These are phyloP conservation scores for Apeira syringaria DNA, from an alignment of 2,888 invertebrate genomes.

Conservation along the genomic window DNA sequence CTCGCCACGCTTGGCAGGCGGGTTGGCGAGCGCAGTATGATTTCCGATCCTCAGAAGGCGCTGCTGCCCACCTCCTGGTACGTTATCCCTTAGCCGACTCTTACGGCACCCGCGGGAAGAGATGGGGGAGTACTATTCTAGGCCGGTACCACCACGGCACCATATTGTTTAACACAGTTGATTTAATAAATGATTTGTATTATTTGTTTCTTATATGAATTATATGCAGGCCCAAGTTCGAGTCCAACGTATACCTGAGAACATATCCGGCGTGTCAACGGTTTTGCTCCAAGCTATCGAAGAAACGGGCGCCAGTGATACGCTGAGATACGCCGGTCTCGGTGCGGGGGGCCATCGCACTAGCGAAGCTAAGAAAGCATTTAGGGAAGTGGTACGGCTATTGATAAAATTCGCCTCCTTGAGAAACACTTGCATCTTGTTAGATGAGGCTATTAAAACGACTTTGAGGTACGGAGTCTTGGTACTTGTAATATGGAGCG, in stretches of 20 bases:
- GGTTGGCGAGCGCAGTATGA: too few species aligned
- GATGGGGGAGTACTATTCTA: too few species aligned
- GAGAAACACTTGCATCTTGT: slow-evolving; percentile 62
- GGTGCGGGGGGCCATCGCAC: slow-evolving; percentile 73
- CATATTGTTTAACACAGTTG: too few species aligned
- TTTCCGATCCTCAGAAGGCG: too few species aligned
- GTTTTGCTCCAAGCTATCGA: slow-evolving; percentile 63
- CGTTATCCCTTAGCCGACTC: too few species aligned
- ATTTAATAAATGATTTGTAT: too few species aligned
- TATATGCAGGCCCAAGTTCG: slow-evolving; percentile 70
- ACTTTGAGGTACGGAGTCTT: slow-evolving; percentile 61
- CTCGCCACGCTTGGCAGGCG: too few species aligned
- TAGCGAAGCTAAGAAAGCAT: slow-evolving; percentile 67
- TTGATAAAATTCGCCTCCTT: slow-evolving; percentile 79
- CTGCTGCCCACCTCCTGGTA: too few species aligned
- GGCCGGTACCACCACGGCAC: too few species aligned
- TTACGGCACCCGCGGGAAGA: too few species aligned
- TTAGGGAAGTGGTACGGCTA: slow-evolving; percentile 61
- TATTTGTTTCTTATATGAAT: too few species aligned
- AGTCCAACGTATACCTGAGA: slow-evolving; percentile 64
- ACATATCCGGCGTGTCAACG: slow-evolving; percentile 71
- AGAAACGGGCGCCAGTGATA: slow-evolving; percentile 56
- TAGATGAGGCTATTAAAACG: slow-evolving; percentile 63
- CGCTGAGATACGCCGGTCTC: slow-evolving; percentile 64
- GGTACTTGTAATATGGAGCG: too few species aligned